Base-by-base conservation (phyloP, 1,140 invertebrate species). In the Papilio polyxenes region DNA sequence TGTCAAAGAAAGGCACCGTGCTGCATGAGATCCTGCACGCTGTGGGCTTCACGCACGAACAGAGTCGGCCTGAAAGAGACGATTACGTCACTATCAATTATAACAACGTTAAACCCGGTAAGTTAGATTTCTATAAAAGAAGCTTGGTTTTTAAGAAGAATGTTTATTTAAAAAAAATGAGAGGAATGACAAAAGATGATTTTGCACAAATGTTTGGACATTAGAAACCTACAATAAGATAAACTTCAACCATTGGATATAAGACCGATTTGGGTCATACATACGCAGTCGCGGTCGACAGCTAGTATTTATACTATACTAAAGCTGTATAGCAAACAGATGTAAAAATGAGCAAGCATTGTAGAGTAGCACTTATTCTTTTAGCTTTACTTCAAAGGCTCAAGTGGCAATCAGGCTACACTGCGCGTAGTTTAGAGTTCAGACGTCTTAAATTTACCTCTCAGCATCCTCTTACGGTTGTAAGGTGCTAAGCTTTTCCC, bases 21-120 rank as follows among this genome's bases (percentile, higher is more conserved):
- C 93, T 97, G 49, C 98, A 98, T 86, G 98, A 99, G 90, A 91
- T 98, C 83, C 97, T 98, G 95, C 98, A 99, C 85, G 96, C 97
- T 0, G 87, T 97, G 23, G 98, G 98, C 1, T 98, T 98, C 91
- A 95, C 97, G 88, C 98, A 99, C 89, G 98, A 98, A 88, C 98
- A 98, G 89, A 98, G 97, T 85, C 95, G 98, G 40, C 95, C 93
- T 44, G 98, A 98, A 84, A 93, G 98, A 20, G 98, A 98, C 87
- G 93, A 96, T 40, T 97, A 95, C 87, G 96, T 98, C 0, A 94
- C 88, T 5, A 96, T 98, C 37, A 92, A 96, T 53, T 98, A 96
- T 91, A 85, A 96, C 1, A 98, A 98, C 89, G 97, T 98, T 23
- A 94, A 95, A 86, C 86, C 90, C 74, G 96, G 96, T 96, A 91